phyloP scores from a whole-genome alignment of 1,140 invertebrate species.

The Papilio machaon region DNA sequence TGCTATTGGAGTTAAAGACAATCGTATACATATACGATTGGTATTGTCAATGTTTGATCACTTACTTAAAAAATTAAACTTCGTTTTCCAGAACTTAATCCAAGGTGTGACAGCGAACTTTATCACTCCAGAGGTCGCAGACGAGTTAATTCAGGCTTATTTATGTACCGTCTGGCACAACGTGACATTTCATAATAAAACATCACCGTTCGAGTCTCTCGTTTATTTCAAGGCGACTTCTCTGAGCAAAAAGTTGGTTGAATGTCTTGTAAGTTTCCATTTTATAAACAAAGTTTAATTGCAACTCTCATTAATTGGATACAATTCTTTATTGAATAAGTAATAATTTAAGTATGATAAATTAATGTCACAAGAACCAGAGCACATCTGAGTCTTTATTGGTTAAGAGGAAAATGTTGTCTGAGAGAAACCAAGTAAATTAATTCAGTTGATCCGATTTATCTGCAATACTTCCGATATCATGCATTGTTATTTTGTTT shows the following conservation, averaged over 20 bases:
- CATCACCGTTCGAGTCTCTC: conserved; percentile 58
- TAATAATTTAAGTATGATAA: neutral
- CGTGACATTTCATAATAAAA: conserved; percentile 79
- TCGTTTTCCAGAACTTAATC: conserved; percentile 47
- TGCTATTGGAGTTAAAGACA: conserved; percentile 18
- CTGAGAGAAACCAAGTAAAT: conserved; percentile 6
- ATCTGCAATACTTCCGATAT: conserved; percentile 4
- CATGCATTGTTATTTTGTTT: neutral
- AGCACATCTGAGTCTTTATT: neutral
- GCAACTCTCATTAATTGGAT: conserved; percentile 47
- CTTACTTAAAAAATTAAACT: conserved; percentile 9
- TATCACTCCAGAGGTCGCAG: conserved; percentile 68
- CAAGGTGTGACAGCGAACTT: conserved; percentile 60
- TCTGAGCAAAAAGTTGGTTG: conserved; percentile 65
- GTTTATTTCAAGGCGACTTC: conserved; percentile 60
- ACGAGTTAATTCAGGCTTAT: conserved; percentile 79
- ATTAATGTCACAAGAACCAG: neutral
- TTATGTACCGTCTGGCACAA: conserved; percentile 77
- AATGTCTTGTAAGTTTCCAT: conserved; percentile 64
- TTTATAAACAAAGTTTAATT: conserved; percentile 56
- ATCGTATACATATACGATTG: conserved; percentile 5
- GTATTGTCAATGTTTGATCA: conserved; percentile 37
- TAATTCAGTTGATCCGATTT: conserved; percentile 8
- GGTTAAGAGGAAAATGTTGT: neutral
- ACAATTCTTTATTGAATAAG: conserved; percentile 14